phyloP scores from a whole-genome alignment of 2,888 invertebrate species.

The Spodoptera exigua region DNA sequence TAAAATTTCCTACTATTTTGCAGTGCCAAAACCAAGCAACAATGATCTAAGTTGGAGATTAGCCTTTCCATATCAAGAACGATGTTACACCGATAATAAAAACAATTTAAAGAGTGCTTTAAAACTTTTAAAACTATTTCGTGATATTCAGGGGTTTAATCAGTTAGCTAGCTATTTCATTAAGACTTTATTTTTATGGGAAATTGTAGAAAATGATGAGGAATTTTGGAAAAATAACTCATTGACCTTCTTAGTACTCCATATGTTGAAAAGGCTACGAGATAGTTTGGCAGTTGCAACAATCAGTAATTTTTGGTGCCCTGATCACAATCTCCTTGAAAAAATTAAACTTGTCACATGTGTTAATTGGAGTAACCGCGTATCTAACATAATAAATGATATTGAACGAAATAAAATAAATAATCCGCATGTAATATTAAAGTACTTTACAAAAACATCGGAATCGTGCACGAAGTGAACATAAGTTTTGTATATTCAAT shows the following conservation, averaged over 20 bases:
- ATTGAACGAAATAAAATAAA: slow-evolving; percentile 63
- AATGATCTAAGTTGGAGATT: slow-evolving; percentile 75
- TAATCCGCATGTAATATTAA: slow-evolving; percentile 60
- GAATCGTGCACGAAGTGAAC: too few relatives aligned
- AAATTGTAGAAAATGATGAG: slow-evolving; percentile 59
- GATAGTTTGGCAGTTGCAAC: slow-evolving; percentile 61
- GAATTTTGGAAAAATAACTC: slow-evolving; percentile 71
- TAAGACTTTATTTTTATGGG: slow-evolving; percentile 78
- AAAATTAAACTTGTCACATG: slow-evolving; percentile 70
- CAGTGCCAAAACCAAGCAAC: slow-evolving; percentile 74
- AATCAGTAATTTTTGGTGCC: slow-evolving; percentile 75
- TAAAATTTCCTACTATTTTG: slow-evolving; percentile 67
- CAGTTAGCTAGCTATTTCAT: slow-evolving; percentile 77
- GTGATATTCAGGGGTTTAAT: slow-evolving; percentile 74
- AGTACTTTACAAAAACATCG: slow-evolving; percentile 58
- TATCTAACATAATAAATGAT: slow-evolving; percentile 65
- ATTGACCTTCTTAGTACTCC: slow-evolving; percentile 66
- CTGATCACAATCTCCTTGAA: slow-evolving; percentile 70
- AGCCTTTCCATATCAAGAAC: slow-evolving; percentile 77
- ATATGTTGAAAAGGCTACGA: slow-evolving; percentile 71
- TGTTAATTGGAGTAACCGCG: slow-evolving; percentile 70
- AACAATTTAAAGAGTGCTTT: slow-evolving; percentile 73
- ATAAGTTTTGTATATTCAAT: too few relatives aligned
- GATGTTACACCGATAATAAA: slow-evolving; percentile 65
- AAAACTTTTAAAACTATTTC: slow-evolving; percentile 72